phyloP scores from a whole-genome alignment of 2,888 invertebrate genomes.

The Macrophya annulata region DNA sequence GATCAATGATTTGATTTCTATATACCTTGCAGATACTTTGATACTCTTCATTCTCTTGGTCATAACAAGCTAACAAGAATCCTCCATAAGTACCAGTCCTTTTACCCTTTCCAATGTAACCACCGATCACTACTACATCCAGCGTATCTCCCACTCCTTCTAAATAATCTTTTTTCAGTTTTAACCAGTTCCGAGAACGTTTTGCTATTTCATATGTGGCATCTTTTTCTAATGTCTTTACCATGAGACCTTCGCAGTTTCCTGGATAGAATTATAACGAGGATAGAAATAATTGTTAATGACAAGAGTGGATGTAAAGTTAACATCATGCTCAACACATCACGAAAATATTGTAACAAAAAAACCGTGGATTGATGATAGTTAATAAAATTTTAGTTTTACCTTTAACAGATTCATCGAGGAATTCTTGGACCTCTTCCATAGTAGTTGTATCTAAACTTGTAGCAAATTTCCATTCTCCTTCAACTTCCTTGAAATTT shows the following conservation, averaged over 20 bases:
- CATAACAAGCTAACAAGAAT: slow-evolving; percentile 96
- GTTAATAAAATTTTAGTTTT: slow-evolving; percentile 50
- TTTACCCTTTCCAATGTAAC: slow-evolving; percentile 95
- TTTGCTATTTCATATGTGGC: slow-evolving; percentile 99
- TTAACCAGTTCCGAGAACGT: slow-evolving; percentile 96
- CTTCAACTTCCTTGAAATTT: slow-evolving; percentile 87
- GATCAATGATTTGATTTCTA: slow-evolving; percentile 56
- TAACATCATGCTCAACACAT: not conserved
- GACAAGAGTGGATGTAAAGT: not conserved
- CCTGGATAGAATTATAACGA: slow-evolving; percentile 79
- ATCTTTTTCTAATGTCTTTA: slow-evolving; percentile 94
- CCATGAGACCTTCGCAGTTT: slow-evolving; percentile 99
- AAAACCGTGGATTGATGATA: not conserved
- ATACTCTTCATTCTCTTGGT: slow-evolving; percentile 93
- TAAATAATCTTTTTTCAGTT: slow-evolving; percentile 98
- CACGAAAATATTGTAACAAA: not conserved
- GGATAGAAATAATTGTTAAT: slow-evolving; percentile 7
- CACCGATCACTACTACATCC: slow-evolving; percentile 97
- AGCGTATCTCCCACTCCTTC: slow-evolving; percentile 98
- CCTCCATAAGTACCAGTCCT: slow-evolving; percentile 97
- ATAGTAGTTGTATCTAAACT: slow-evolving; percentile 90
- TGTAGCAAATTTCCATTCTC: slow-evolving; percentile 94
- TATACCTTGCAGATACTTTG: slow-evolving; percentile 95
- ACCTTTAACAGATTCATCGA: slow-evolving; percentile 97
- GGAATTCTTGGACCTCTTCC: slow-evolving; percentile 96